Evolutionary conservation across 2,797 vertebrate species (phyloP).

Genomic region (Echiichthys vipera): DNA sequence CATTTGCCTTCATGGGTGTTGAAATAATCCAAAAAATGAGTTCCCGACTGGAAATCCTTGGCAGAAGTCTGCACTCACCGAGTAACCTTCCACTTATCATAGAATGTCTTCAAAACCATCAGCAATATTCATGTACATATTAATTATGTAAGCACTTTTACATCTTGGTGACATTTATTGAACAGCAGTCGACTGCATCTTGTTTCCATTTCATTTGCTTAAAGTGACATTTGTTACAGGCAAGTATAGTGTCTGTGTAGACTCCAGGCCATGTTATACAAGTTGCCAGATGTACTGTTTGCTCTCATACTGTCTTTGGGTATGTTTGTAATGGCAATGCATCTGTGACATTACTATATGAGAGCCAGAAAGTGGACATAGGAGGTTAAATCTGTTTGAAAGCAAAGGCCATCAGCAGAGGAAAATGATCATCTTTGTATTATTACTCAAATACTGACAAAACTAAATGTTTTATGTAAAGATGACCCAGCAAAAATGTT

Average conservation of each 20-base stretch:
- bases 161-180: constrained; percentile 7
- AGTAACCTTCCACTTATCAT: too few relatives aligned
- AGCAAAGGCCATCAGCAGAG: background rate
- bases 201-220: background rate
- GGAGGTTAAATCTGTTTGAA: background rate
- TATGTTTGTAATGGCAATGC: background rate
- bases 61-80: too few relatives aligned
- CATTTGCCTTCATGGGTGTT: too few relatives aligned
- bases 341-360: background rate
- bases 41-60: too few relatives aligned
- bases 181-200: background rate
- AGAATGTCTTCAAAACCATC: too few relatives aligned
- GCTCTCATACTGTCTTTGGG: background rate
- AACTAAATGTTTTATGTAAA: background rate
- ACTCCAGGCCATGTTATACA: background rate
- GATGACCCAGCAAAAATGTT: background rate
- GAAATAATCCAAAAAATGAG: too few relatives aligned
- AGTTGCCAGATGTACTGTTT: background rate
- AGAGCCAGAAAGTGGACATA: background rate
- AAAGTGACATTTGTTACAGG: too few relatives aligned
- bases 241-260: background rate
- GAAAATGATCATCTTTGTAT: background rate
- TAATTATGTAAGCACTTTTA: background rate
- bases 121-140: too few relatives aligned
- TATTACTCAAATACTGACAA: background rate